phyloP scores from a whole-genome alignment of 64 coral and sea anemone genomes.

The Montipora cactus region DNA sequence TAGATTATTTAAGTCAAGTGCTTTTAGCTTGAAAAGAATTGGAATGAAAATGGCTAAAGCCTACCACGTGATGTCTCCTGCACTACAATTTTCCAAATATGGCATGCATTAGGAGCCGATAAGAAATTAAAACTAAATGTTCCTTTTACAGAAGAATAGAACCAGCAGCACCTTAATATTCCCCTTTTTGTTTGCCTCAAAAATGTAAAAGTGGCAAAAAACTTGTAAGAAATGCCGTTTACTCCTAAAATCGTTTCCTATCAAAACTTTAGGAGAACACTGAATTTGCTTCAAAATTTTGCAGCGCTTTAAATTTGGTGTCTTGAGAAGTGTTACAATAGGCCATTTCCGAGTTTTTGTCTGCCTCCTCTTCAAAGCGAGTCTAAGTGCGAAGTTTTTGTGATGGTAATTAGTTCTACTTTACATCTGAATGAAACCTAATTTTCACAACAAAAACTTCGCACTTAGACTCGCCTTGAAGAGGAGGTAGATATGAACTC shows the following conservation, averaged over 20 bases:
- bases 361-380: no score
- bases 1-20: not conserved
- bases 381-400: no score
- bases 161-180: constrained; percentile 14
- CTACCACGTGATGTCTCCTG: not conserved
- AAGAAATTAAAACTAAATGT: not conserved
- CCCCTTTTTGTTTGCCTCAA: not conserved
- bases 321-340: no score
- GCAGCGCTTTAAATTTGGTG: no score
- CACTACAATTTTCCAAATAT: not conserved
- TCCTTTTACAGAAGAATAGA: not conserved
- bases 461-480: no score
- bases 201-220: not conserved
- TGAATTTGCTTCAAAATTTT: not conserved
- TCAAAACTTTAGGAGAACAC: not conserved
- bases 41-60: not conserved
- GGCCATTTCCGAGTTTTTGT: no score
- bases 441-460: no score
- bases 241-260: not conserved
- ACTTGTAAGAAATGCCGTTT: not conserved
- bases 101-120: not conserved
- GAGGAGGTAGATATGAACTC: no score
- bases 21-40: constrained; percentile 17
- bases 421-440: no score
- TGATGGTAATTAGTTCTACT: no score